Percentiles rank a stretch among this genome's conserved stretches.
These are phyloP conservation scores for Panurus biarmicus DNA, from an alignment of 2,113 vertebrate species.

Conservation along the genomic window DNA sequence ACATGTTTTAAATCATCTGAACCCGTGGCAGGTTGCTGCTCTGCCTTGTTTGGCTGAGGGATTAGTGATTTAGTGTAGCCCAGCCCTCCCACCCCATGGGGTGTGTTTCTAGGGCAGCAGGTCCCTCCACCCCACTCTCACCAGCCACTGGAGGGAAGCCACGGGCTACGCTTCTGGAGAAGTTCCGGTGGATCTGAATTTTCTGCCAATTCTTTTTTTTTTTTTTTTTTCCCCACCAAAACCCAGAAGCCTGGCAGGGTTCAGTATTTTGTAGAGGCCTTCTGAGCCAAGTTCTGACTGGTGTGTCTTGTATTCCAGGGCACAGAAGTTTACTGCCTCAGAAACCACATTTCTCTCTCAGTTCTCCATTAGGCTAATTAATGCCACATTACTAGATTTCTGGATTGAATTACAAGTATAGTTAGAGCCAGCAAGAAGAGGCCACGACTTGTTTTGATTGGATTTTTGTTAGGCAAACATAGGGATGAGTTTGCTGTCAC, in stretches of 20 bases:
- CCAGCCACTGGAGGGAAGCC: background rate
- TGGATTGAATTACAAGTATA: slow-evolving; percentile 20
- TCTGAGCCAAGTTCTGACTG: background rate
- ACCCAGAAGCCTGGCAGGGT: background rate
- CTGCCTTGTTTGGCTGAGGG: background rate
- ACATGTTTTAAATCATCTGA: background rate
- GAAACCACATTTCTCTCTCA: slow-evolving; percentile 17
- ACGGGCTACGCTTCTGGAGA: background rate
- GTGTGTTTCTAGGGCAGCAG: background rate
- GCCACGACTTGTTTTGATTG: background rate
- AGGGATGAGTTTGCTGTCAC: background rate
- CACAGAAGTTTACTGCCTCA: background rate
- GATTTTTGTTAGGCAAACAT: background rate
- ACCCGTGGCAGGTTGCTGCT: fast-evolving
- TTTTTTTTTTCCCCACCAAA: background rate
- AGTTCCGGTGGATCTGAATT: background rate
- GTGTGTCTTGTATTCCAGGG: background rate
- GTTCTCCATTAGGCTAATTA: slow-evolving; percentile 7
- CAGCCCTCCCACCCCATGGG: too few relatives aligned
- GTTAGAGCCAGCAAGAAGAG: background rate
- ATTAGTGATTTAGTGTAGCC: background rate
- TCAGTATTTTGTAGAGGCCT: background rate
- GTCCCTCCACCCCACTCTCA: background rate
- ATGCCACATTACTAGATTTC: background rate
- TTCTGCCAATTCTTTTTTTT: background rate